Evolutionary conservation across 2,888 invertebrate genomes (phyloP), one percentile per base, ranked within the genome.

Genomic region (Dorcus parallelipipedus): DNA sequence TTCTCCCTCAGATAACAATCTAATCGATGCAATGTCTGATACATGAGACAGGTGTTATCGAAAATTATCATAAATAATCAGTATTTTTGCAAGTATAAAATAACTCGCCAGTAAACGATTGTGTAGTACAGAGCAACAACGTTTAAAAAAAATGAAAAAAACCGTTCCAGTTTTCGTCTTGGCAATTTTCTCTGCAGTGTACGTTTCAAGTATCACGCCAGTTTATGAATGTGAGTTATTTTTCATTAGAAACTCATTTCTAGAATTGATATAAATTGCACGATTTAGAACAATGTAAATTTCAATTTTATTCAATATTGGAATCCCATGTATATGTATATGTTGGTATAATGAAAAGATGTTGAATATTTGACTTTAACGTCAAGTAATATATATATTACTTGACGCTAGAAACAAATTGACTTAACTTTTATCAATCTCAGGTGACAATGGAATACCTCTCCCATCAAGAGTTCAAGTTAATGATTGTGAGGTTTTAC

Each of bases 401-500:
- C 26, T 9, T 10, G 6, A 20, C 2, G 26, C 26, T 33, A 7
- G 6, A 33, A 33, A 33, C 4, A 33, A 33, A 33, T 23, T 10
- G 4, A 8, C 20, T 56, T 52, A 23, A 20, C 23, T 47, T 10
- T 50, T 57, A 38, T 33, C 33, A 38, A 49, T 53, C n/a, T 42
- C 20, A 65, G 65, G 65, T 59, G 57, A 54, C 33, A 56, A 50
- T 40, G 63, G 60, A 45, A 17, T 49, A 10, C 57, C 55, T 4
- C 40, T 56, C 40, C 68, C 67, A 38, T 42, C 41, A 9, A 26
- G 9, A 6, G 61, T 63, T 9, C 52, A 63, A 40, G 48, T 68
- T 2, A 42, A 52, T 9, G 58, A 59, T 33, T 68, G 68, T 47
- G 55, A 45, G 20, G 33, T 52, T 23, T 49, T 52, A 23, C 68